Evolutionary conservation across 2,888 invertebrate genomes (phyloP), one percentile per base, ranked within the genome.

Genomic region (Epinotia bilunana): DNA sequence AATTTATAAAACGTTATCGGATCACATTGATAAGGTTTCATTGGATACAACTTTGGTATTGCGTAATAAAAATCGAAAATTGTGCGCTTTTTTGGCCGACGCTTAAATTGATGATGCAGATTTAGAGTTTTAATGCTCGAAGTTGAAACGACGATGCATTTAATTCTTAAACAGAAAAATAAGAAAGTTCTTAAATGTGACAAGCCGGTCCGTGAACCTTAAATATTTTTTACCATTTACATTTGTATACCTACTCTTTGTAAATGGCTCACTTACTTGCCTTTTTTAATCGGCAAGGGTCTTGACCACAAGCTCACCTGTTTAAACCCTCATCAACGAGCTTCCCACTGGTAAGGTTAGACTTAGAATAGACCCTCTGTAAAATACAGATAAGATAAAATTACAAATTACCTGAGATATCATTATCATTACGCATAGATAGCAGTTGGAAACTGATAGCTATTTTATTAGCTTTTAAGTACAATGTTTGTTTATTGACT

Each of bases 21-120:
- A 71, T 74, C 53, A 69, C 1, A 43, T 53, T 71, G 74, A 74
- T 71, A 64, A 60, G 49, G 55, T 61, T 64, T 43, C 64, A 60
- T 39, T 49, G 33, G 12, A 53, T 49, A n/a, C 46, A 46, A 64
- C 12, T 63, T 49, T 49, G 43, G 28, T 33, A 23, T 64, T 70
- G 49, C 28, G 57, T 49, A 62, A 68, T 73, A 49, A 39, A 69
- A 64, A 58, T 60, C 65, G 39, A 23, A 68, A 73, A 53, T 53
- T 55, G 20, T 53, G 23, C 12, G 46, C 28, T 49, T 72, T 73
- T 73, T 62, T 18, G 23, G 60, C 12, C 58, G n/a, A 23, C 6
- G 60, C 46, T 49, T 46, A 49, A 60, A 70, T 16, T 49, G 46
- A 68, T 55, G 61, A 1, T 28, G 13, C 49, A 12, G 33, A 53